Base-by-base conservation (phyloP, 2,888 invertebrate species). In the Dasypolia templi region DNA sequence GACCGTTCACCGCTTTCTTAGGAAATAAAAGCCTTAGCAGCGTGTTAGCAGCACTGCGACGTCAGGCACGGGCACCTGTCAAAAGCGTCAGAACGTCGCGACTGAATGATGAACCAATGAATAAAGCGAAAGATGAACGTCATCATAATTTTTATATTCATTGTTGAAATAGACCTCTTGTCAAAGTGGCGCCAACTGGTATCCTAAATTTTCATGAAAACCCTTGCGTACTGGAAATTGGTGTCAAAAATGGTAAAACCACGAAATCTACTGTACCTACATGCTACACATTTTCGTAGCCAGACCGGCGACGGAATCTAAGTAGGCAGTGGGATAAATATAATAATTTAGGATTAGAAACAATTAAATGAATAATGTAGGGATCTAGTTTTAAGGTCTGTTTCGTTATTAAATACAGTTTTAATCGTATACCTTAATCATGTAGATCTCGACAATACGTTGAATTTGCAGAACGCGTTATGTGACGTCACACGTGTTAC, bases 391-490 rank as follows among this genome's bases (percentile, higher is more conserved):
- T 14, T 2, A 65, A 79, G 65, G 55, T 42, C 51, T 35, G 3
- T 68, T 62, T 81, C 81, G 67, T 59, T 55, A 64, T 62, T 58
- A 67, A 51, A 56, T 26, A 39, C 1, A 66, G 17, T 32, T 26
- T 29, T 5, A 39, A n/a, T 58, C 7, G n/a, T 56, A 53, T 58
- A 61, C 3, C 35, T 3, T 56, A 51, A 56, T 39, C 44, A 64
- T 17, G 32, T 35, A 42, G 17, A 81, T 51, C 51, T 61, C 1
- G 4, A 61, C 14, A 55, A 17, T 29, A 49, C 35, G 53, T 62
- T 75, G 76, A 62, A 56, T 65, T 42, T 59, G 46, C 51, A 53
- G 46, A 22, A 49, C 55, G 51, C 42, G n/a, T 44, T 44, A 26
- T 55, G 32, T 56, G 49, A 65, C 39, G 46, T 55, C 59, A 71